Conservation (phyloP, 2,888 invertebrate genomes). For the Neoaliturus tenellus region DNA sequence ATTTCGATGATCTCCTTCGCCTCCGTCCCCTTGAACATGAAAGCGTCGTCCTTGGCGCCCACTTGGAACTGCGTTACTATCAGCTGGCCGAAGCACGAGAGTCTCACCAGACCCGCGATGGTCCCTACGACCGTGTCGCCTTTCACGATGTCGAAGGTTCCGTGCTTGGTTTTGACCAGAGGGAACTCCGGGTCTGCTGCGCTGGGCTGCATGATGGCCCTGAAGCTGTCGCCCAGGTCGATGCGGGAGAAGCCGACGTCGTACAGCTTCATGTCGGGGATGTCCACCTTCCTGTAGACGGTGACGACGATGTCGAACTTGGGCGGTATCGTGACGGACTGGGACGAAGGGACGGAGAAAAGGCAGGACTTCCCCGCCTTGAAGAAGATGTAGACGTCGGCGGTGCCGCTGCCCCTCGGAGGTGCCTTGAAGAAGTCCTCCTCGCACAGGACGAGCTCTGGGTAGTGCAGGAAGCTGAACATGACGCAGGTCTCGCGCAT, state of each 20-base stretch:
- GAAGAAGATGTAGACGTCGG: conserved; percentile 56
- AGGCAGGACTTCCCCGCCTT: conserved; percentile 65
- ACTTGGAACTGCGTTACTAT: conserved; percentile 69
- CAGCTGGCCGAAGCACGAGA: conserved; percentile 70
- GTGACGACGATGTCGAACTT: conserved; percentile 55
- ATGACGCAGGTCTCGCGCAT: conserved; percentile 58
- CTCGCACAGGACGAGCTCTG: conserved; percentile 61
- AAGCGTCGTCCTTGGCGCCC: conserved; percentile 65
- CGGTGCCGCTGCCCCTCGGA: not conserved
- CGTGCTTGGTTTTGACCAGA: conserved; percentile 34
- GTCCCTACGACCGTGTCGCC: too few species aligned
- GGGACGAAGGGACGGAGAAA: conserved; percentile 52
- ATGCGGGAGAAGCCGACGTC: conserved; percentile 60
- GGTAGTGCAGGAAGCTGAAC: conserved; percentile 63
- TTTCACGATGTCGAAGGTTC: conserved; percentile 60
- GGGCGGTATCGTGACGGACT: not conserved
- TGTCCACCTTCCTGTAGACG: conserved; percentile 50
- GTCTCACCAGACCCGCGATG: conserved; percentile 68
- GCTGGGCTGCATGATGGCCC: conserved; percentile 58
- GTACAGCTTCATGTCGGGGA: not conserved
- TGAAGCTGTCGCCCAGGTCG: conserved; percentile 62
- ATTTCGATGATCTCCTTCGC: conserved; percentile 62
- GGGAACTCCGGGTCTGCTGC: conserved; percentile 20
- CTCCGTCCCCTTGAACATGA: conserved; percentile 68
- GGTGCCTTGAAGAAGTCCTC: conserved; percentile 60